These are phyloP conservation scores for Cephus spinipes DNA, from an alignment of 2,888 invertebrate species.

Conservation along the genomic window DNA sequence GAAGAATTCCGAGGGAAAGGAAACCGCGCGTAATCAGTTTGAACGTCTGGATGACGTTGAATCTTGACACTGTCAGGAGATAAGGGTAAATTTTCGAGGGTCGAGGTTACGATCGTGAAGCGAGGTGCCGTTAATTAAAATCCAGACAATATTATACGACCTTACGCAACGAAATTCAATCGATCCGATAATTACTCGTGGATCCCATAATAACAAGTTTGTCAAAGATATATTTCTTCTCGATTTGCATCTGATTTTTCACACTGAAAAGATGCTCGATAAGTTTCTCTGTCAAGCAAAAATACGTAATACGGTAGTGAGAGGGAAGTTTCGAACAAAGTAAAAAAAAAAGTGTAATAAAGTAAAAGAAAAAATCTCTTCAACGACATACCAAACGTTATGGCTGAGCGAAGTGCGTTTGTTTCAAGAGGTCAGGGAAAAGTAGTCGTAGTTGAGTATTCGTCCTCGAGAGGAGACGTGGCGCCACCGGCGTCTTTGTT, in stretches of 20 bases:
- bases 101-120: neutral
- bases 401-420: slow-evolving; percentile 43
- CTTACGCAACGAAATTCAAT: no score
- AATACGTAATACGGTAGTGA: no score
- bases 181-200: no score
- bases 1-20: no score
- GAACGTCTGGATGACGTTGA: no score
- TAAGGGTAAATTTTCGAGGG: no score
- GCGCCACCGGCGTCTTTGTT: slow-evolving; percentile 37
- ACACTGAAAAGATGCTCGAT: neutral
- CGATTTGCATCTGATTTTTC: neutral
- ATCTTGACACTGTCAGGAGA: no score
- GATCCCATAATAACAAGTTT: no score
- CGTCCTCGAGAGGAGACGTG: slow-evolving; percentile 47
- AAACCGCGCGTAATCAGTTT: no score
- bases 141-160: neutral
- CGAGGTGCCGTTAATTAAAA: neutral
- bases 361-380: neutral
- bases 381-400: slow-evolving; percentile 37
- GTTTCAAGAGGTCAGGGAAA: slow-evolving; percentile 43
- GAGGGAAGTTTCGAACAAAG: neutral
- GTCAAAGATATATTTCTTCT: no score
- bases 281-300: no score
- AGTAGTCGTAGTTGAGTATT: slow-evolving; percentile 34
- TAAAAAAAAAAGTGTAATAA: neutral